Conservation (phyloP, 2,113 vertebrate species). For the Neodontobutis hainanensis region DNA sequence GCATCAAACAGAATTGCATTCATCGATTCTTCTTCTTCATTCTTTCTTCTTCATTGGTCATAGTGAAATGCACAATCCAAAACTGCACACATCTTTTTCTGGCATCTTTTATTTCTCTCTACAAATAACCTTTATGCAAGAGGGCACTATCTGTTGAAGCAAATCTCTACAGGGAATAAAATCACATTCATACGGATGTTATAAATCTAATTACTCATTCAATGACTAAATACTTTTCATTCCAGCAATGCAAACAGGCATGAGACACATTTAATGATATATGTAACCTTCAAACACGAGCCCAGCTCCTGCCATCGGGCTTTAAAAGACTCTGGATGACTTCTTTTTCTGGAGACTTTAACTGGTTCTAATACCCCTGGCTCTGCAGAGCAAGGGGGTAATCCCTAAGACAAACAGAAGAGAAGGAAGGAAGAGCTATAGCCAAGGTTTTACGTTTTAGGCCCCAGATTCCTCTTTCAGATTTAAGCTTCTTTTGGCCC, state of each 20-base stretch:
- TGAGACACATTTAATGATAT: slow-evolving; percentile 8
- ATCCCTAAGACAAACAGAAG: slow-evolving; percentile 64
- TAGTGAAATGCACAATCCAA: slow-evolving; percentile 31
- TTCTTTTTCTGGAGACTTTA: slow-evolving; percentile 40
- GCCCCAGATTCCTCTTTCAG: slow-evolving; percentile 66
- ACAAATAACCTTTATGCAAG: slow-evolving; percentile 17
- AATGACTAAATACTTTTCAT: slow-evolving; percentile 17
- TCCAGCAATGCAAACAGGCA: not conserved
- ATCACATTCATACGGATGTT: not conserved
- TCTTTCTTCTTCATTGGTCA: slow-evolving; percentile 35
- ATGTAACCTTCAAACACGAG: slow-evolving; percentile 39
- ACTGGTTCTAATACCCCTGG: slow-evolving; percentile 47
- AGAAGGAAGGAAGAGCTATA: slow-evolving; percentile 51
- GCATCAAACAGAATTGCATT: slow-evolving; percentile 41
- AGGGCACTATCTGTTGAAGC: not conserved
- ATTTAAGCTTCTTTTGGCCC: slow-evolving; percentile 67
- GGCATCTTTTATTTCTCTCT: slow-evolving; percentile 14
- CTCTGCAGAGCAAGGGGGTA: slow-evolving; percentile 51
- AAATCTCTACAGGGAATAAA: slow-evolving; percentile 5
- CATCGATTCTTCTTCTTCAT: slow-evolving; percentile 57
- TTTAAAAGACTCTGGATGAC: slow-evolving; percentile 33
- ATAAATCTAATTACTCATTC: slow-evolving; percentile 12
- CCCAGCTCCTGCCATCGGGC: slow-evolving; percentile 27
- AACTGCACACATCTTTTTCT: not conserved
- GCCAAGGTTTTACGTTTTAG: slow-evolving; percentile 53